phyloP scores from a whole-genome alignment of 2,797 vertebrate species.

The Cyprinella venusta region DNA sequence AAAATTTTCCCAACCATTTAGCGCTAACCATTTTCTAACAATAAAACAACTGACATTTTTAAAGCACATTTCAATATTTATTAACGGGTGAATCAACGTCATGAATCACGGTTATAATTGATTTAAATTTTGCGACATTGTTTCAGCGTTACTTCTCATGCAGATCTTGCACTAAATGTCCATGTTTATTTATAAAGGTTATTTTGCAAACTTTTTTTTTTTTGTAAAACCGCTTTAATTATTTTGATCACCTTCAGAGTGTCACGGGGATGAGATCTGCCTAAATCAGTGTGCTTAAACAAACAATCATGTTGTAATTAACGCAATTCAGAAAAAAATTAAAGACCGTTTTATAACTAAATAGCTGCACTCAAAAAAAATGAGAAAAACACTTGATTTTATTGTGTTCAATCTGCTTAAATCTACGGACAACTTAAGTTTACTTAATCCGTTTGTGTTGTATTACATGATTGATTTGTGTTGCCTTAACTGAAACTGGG shows the following conservation, averaged over 20 bases:
- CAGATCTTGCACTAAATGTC: background rate
- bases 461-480: no score
- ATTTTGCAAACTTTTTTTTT: background rate
- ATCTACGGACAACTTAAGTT: no score
- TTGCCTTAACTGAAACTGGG: no score
- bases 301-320: background rate
- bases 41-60: background rate
- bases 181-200: background rate
- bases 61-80: background rate
- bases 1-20: background rate
- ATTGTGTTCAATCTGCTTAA: no score
- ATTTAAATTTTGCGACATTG: background rate
- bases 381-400: no score
- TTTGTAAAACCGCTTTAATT: no score
- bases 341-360: background rate
- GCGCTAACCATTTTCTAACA: background rate
- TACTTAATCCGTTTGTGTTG: no score
- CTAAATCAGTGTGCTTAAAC: background rate
- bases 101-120: background rate
- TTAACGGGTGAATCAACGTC: no score
- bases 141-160: background rate
- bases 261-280: background rate
- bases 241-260: background rate
- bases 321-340: background rate
- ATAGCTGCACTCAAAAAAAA: no score